Evolutionary conservation across 2,113 vertebrate species (phyloP), one percentile per base, ranked within the genome.

Genomic region (Suncus etruscus): DNA sequence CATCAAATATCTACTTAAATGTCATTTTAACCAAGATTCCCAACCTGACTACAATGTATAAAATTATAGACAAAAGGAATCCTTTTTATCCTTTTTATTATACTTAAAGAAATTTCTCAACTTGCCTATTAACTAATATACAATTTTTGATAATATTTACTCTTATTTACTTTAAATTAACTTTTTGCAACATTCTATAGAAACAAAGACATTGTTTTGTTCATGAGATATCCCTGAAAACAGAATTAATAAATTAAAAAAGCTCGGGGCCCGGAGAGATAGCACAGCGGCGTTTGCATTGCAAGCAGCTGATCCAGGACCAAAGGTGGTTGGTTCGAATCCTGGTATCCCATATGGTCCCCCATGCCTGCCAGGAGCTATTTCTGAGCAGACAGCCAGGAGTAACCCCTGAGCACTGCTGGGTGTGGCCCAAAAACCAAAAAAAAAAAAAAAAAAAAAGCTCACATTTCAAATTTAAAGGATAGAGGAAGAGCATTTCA

Each of bases 1-100:
- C 15, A 39, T 54, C 31, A n/a, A 8, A 22, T 87, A 75, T 87
- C 72, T 74, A 70, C 22, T 89, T 31, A 85, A 81, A 72, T 70
- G 9, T 61, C 11, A 83, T 79, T 89, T 84, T 90, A 50, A 68
- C 65, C 68, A n/a, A 54, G 25, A 39, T 39, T 4, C 58, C 0
- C 25, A 4, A 2, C 16, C 39, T 70, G 61, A 90, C 27, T 29
- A 86, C 39, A 22, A 9, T 14, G 2, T 50, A 75, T 66, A 39
- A 82, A 70, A 85, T 87, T 9, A 3, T 27, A 92, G 9, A 78
- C 6, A 1, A 81, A 12, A 3, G 74, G 18, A 80, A 58, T 2
- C 9, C 7, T 74, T 90, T 31, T 90, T 31, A 50, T 3, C 25
- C 47, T 81, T 69, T 45, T 45, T 79, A 29, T 66, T 75, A 77